Conservation (phyloP, 2,113 vertebrate genomes). For the Psilopsiagon aymara region DNA sequence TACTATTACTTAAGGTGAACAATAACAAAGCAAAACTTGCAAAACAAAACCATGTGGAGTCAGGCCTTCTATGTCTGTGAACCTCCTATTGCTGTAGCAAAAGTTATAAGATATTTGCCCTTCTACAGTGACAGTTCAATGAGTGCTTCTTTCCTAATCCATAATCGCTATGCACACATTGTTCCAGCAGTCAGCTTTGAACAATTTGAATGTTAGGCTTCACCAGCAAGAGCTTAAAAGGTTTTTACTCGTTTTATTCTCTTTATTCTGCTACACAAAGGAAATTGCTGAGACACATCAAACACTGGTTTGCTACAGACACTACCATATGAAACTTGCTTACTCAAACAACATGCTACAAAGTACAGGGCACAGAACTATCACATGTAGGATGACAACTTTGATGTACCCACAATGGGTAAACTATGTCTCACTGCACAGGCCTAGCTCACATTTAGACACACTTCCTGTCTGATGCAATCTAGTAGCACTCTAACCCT, state of each 20-base stretch:
- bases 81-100: neutral
- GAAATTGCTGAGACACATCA: constrained; percentile 50
- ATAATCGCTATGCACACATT: neutral
- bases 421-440: neutral
- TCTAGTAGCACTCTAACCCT: neutral
- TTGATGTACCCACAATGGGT: constrained; percentile 5
- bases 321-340: constrained; percentile 25
- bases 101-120: neutral
- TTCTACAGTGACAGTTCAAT: neutral
- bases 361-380: neutral
- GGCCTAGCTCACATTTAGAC: neutral
- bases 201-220: constrained; percentile 22
- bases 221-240: constrained; percentile 40
- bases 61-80: neutral
- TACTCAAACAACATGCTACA: constrained; percentile 19
- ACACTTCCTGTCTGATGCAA: constrained; percentile 14
- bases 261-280: constrained; percentile 51
- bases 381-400: neutral
- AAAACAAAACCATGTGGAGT: neutral
- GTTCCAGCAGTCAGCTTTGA: constrained; percentile 8
- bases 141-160: neutral
- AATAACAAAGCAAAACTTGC: neutral
- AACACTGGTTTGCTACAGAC: constrained; percentile 18
- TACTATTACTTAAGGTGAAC: neutral
- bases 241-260: constrained; percentile 10